Base-by-base conservation (phyloP, 2,888 invertebrate species). In the Drosophila borealis region DNA sequence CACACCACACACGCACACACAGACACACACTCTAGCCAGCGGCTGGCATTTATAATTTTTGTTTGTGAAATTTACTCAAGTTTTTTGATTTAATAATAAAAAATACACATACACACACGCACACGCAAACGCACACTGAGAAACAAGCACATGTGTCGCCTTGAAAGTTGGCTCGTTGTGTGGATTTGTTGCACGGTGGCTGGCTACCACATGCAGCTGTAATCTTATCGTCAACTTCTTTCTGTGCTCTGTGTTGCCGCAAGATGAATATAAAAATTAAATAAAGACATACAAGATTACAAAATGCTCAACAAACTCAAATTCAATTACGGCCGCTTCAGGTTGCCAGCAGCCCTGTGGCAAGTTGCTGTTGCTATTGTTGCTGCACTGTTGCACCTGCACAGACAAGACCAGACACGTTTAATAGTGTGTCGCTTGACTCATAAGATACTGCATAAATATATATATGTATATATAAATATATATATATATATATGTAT, bases 31-130 rank as follows among this genome's bases (percentile, higher is more conserved):
- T 19, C 29, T 55, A 66, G 14, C 56, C 57, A 57, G 33, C 36
- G 49, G 53, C 64, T 70, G 59, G 45, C 65, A 79, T 66, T 67
- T 51, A 55, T 57, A 39, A 71, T 79, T 75, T 77, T 66, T 62
- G 75, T 77, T 79, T 71, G 49, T 54, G 54, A 68, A 82, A 85
- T 86, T 78, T 73, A 71, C 88, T 80, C 74, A 88, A 86, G 80
- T 88, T 83, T 86, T 86, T 86, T 88, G 70, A 88, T 83, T 81
- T 86, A 78, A 83, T 86, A 88, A 88, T 78, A 78, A 80, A 83
- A 82, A 86, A 78, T 73, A 53, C 56, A 25, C 46, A 57, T 17
- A 34, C 56, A 37, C 34, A 33, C 42, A 37, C 21, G 41, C 50
- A 37, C 33, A 29, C 33, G 13, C 39, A n/a, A 21, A 11, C 25